phyloP scores from a whole-genome alignment of 2,113 vertebrate species.

The Hyla sarda region DNA sequence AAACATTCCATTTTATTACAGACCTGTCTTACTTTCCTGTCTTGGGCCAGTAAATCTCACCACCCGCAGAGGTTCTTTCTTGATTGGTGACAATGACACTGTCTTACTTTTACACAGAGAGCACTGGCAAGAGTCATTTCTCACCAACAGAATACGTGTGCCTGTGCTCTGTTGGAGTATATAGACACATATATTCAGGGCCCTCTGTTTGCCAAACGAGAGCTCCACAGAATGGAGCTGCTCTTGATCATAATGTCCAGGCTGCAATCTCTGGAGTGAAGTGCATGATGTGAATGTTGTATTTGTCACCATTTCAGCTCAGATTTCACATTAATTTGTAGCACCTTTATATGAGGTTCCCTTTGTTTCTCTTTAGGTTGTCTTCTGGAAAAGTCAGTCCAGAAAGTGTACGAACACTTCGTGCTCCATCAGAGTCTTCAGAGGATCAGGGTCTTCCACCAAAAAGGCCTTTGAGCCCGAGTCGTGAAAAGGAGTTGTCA shows the following conservation, averaged over 20 bases:
- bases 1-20: too few relatives aligned
- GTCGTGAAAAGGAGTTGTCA: slow-evolving; percentile 91
- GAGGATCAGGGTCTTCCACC: slow-evolving; percentile 88
- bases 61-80: too few relatives aligned
- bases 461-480: slow-evolving; percentile 90
- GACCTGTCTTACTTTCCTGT: too few relatives aligned
- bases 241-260: too few relatives aligned
- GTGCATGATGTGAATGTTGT: background rate
- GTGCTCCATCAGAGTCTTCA: slow-evolving; percentile 90
- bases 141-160: background rate
- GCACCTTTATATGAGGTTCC: slow-evolving; percentile 23
- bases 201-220: background rate
- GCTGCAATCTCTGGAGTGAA: background rate
- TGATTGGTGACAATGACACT: too few relatives aligned
- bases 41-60: too few relatives aligned
- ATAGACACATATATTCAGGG: background rate
- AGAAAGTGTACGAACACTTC: slow-evolving; percentile 91
- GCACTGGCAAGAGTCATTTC: too few relatives aligned
- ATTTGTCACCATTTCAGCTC: background rate
- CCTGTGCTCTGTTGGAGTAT: background rate
- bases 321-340: background rate
- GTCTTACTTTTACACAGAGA: too few relatives aligned
- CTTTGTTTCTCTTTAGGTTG: slow-evolving; percentile 77
- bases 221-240: background rate
- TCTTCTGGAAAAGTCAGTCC: slow-evolving; percentile 98